phyloP scores from a whole-genome alignment of 2,888 invertebrate species.

The Scelioninae gen. 1 region DNA sequence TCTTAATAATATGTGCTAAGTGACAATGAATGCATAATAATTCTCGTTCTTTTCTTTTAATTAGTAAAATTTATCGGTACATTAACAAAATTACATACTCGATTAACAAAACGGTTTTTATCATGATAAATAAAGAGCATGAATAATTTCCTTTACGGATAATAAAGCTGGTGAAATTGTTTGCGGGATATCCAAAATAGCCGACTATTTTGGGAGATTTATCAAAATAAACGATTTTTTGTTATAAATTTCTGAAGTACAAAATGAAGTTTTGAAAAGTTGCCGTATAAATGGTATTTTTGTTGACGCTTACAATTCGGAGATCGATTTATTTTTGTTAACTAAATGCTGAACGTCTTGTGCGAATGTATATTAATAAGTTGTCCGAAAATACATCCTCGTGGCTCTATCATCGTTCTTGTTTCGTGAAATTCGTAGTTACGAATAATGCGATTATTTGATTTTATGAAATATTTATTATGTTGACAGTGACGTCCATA shows the following conservation, averaged over 20 bases:
- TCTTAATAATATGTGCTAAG: constrained; percentile 14
- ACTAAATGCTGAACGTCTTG: constrained; percentile 17
- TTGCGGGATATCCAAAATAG: too few relatives aligned
- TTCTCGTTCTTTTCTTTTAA: constrained; percentile 1
- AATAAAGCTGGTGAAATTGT: too few relatives aligned
- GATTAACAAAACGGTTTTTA: background rate
- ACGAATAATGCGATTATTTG: constrained; percentile 13
- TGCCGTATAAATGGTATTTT: constrained; percentile 1
- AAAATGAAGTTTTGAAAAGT: background rate
- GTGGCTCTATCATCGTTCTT: constrained; percentile 16
- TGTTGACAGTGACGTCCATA: background rate
- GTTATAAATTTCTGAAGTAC: too few relatives aligned
- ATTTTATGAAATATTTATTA: constrained; percentile 15
- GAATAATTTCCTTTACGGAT: too few relatives aligned
- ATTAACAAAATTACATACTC: constrained; percentile 9
- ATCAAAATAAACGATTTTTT: too few relatives aligned
- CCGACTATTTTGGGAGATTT: too few relatives aligned
- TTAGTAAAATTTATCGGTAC: background rate
- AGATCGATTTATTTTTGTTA: constrained; percentile 31
- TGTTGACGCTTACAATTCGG: constrained; percentile 14
- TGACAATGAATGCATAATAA: constrained; percentile 12
- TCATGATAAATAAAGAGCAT: too few relatives aligned
- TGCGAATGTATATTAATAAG: constrained; percentile 35
- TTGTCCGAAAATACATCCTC: constrained; percentile 31
- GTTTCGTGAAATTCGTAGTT: constrained; percentile 1